Evolutionary conservation across 2,888 invertebrate genomes (phyloP).

Genomic region (Corythucha ciliata): DNA sequence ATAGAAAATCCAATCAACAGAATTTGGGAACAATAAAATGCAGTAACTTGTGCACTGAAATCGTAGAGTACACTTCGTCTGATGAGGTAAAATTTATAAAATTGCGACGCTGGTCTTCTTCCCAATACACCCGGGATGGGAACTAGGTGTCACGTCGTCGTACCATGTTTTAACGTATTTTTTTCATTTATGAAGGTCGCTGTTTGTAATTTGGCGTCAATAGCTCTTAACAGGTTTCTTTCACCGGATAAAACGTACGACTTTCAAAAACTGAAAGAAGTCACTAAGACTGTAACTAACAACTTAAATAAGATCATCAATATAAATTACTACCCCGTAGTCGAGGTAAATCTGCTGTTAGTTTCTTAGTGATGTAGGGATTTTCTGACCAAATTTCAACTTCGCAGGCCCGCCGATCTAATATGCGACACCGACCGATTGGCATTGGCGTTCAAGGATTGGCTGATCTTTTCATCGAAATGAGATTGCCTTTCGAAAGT

Average conservation of each 20-base stretch:
- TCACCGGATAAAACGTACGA: slow-evolving; percentile 69
- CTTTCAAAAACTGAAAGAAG: slow-evolving; percentile 74
- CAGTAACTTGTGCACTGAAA: slow-evolving; percentile 96
- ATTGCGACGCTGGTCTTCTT: background rate
- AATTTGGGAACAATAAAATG: slow-evolving; percentile 97
- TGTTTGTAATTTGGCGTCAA: slow-evolving; percentile 95
- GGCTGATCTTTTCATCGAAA: slow-evolving; percentile 90
- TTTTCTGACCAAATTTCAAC: too few species aligned
- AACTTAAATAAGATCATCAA: slow-evolving; percentile 97
- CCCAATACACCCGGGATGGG: background rate
- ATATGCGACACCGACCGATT: slow-evolving; percentile 74
- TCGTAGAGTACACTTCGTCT: slow-evolving; percentile 83
- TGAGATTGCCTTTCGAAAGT: slow-evolving; percentile 89
- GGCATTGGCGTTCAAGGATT: slow-evolving; percentile 95
- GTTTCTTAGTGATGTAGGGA: too few species aligned
- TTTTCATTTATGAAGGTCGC: slow-evolving; percentile 52
- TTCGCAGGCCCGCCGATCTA: slow-evolving; percentile 50
- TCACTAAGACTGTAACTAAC: slow-evolving; percentile 76
- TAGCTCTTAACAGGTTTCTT: slow-evolving; percentile 93
- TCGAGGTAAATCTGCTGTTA: slow-evolving; percentile 55
- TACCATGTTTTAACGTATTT: slow-evolving; percentile 13
- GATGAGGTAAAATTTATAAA: slow-evolving; percentile 56
- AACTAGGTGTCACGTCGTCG: background rate
- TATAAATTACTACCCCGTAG: slow-evolving; percentile 88
- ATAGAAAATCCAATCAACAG: slow-evolving; percentile 94